phyloP scores from a whole-genome alignment of 2,797 vertebrate species.

The Protosalanx chinensis region DNA sequence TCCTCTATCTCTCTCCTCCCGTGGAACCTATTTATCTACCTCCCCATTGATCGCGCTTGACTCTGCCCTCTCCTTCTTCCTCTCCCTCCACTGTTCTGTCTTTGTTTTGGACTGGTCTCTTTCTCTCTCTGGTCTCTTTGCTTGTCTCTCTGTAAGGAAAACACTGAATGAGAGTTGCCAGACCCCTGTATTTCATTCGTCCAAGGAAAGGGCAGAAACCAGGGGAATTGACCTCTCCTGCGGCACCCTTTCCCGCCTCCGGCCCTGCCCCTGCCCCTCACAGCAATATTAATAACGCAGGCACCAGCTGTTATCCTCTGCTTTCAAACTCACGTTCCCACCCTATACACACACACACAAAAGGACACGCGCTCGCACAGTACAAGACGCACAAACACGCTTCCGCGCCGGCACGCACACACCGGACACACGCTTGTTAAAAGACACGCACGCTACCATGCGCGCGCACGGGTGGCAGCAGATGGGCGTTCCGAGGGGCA shows the following conservation, averaged over 20 bases:
- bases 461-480: conserved; percentile 13
- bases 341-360: background rate
- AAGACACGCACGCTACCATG: background rate
- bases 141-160: background rate
- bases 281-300: conserved; percentile 52
- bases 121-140: background rate
- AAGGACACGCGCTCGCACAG: background rate
- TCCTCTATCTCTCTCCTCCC: no score
- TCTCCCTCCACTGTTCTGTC: background rate
- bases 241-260: conserved; percentile 9
- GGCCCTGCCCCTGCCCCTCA: conserved; percentile 38
- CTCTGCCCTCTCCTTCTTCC: background rate
- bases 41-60: background rate
- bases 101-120: background rate
- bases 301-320: conserved; percentile 21
- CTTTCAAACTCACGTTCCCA: background rate
- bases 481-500: conserved; percentile 32
- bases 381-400: no score
- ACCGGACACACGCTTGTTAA: no score
- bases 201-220: conserved; percentile 23
- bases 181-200: conserved; percentile 34
- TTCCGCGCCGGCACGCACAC: no score
- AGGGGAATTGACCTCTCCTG: conserved; percentile 27
- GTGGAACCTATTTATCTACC: no score
- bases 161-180: background rate